phyloP scores from a whole-genome alignment of 2,888 invertebrate genomes.

The Drosophila atripex region DNA sequence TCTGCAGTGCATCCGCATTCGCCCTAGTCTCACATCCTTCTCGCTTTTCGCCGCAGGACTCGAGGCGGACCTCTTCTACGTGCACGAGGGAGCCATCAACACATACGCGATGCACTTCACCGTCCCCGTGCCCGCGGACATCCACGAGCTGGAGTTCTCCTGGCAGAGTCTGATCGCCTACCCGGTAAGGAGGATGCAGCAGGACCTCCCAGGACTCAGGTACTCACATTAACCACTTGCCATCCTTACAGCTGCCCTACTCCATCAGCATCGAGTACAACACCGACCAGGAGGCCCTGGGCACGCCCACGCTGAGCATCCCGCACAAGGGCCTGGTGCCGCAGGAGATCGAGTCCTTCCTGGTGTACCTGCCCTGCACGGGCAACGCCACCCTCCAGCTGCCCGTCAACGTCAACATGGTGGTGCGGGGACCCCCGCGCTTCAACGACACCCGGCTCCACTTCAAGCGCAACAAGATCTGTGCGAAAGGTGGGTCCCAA shows the following conservation, averaged over 20 bases:
- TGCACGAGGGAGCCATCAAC: slow-evolving; percentile 92
- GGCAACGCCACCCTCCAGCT: slow-evolving; percentile 92
- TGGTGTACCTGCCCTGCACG: slow-evolving; percentile 92
- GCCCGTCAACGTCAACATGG: slow-evolving; percentile 91
- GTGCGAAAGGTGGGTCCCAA: slow-evolving; percentile 88
- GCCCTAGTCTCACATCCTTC: slow-evolving; percentile 11
- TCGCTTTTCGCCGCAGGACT: slow-evolving; percentile 85
- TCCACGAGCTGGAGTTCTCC: slow-evolving; percentile 92
- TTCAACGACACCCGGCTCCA: slow-evolving; percentile 90
- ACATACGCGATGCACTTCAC: slow-evolving; percentile 93
- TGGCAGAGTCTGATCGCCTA: slow-evolving; percentile 91
- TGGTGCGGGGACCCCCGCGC: slow-evolving; percentile 90
- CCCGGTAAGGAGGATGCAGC: slow-evolving; percentile 86
- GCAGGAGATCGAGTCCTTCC: slow-evolving; percentile 90
- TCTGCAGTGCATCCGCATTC: slow-evolving; percentile 53
- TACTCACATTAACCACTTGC: slow-evolving; percentile 60
- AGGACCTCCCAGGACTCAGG: slow-evolving; percentile 52
- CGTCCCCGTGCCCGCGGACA: slow-evolving; percentile 91
- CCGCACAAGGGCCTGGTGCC: slow-evolving; percentile 92
- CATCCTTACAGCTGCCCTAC: slow-evolving; percentile 80
- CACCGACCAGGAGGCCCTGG: slow-evolving; percentile 89
- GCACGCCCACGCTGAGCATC: slow-evolving; percentile 92
- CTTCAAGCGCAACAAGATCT: slow-evolving; percentile 94
- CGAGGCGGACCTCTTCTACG: slow-evolving; percentile 92
- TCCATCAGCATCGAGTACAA: slow-evolving; percentile 84